Base-by-base conservation (phyloP, 2,113 vertebrate species). In the Helogale parvula region DNA sequence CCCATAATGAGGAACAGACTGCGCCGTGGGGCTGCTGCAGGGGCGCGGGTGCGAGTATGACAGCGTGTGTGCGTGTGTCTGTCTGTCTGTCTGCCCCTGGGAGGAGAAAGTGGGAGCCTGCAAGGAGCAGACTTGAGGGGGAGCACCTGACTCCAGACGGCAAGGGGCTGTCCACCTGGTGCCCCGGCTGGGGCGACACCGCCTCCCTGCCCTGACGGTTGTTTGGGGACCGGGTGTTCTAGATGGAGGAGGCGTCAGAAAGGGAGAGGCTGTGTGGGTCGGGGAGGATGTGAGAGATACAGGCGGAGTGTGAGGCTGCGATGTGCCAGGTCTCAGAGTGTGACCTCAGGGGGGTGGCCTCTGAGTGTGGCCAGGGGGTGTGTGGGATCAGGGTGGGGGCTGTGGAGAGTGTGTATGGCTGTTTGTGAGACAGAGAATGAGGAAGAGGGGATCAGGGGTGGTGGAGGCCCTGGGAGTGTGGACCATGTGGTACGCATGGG, bases 1-100 rank as follows among this genome's bases (percentile, higher is more conserved):
- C 98, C 98, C 98, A 98, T 99, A 99, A 98, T 97, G 95, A 98
- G 95, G 97, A 98, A 95, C 98, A 98, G 98, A 88, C 97, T 65
- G 83, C 82, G 93, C 94, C 1, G 79, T 87, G 79, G 91, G 97
- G 97, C 94, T 92, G 98, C 95, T 1, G 69, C 65, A 89, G 88
- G 93, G 94, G 79, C 9, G 25, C 1, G 57, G 65, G 96, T 54
- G 74, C 1, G 71, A 76, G 54, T 6, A 11, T n/a, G 33, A 38
- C 79, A n/a, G 87, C 7, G n/a, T n/a, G 71, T 19, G 65, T 27
- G 38, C 2, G 3, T 35, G 41, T n/a, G 66, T 52, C 35, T 81
- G 71, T 23, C 15, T 71, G 74, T 76, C 81, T 74, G 94, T 54
- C 65, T 35, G 86, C 68, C 74, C 47, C 33, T 15, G 60, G 71